phyloP scores from a whole-genome alignment of 2,888 invertebrate genomes.

The Drosophila nr. perissopoda region DNA sequence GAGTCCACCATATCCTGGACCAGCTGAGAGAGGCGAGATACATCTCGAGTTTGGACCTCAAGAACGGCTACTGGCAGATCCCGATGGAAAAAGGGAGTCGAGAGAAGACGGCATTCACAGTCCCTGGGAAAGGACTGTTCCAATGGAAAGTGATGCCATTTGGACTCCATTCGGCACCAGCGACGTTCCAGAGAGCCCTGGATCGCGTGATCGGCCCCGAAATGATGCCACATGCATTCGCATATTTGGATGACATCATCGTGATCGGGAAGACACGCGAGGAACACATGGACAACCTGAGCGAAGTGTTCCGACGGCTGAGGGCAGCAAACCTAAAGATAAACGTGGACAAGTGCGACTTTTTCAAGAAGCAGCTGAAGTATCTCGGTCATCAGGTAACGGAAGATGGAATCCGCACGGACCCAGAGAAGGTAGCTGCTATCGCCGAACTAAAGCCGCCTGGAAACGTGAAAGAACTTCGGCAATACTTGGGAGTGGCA shows the following conservation, averaged over 20 bases:
- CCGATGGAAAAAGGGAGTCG: too few species aligned
- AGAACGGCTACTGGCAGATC: background rate
- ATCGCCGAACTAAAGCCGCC: background rate
- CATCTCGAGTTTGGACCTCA: conserved; percentile 24
- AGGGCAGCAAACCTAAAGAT: too few species aligned
- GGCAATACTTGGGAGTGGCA: too few species aligned
- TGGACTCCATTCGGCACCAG: background rate
- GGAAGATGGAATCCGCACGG: background rate
- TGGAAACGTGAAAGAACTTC: too few species aligned
- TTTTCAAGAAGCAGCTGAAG: too few species aligned
- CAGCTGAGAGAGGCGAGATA: conserved; percentile 15
- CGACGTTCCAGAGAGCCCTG: conserved; percentile 1
- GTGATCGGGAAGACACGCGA: background rate
- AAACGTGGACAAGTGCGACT: background rate
- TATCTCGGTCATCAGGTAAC: background rate
- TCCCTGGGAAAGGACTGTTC: background rate
- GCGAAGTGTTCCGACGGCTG: background rate
- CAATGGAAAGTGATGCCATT: conserved; percentile 17
- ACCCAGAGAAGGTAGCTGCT: background rate
- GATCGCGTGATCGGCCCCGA: background rate
- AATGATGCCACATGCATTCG: background rate
- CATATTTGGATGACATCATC: background rate
- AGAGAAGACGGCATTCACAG: background rate
- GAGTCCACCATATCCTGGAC: background rate
- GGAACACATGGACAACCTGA: background rate